Percentiles rank a stretch among this genome's conserved stretches.
Evolutionary conservation across 2,797 vertebrate species (phyloP).

Genomic region (Rhyacichthys aspro): DNA sequence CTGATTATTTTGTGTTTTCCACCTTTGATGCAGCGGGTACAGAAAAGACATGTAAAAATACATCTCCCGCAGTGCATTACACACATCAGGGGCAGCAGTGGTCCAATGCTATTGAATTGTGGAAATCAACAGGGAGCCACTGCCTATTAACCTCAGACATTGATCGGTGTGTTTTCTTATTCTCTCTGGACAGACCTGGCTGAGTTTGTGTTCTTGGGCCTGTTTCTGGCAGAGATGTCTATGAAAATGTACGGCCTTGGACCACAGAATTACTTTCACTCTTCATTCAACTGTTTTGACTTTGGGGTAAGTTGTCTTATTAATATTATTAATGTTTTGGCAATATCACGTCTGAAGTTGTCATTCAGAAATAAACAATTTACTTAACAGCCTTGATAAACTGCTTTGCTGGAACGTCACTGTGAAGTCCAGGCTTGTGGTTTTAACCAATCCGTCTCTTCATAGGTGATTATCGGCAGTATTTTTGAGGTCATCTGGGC

Average conservation of each 20-base stretch:
- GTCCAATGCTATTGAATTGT: constrained; percentile 11
- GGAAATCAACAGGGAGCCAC: constrained; percentile 15
- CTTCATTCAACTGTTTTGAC: constrained; percentile 98
- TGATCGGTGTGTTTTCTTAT: constrained; percentile 35
- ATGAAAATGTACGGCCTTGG: constrained; percentile 97
- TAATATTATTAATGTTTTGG: background rate
- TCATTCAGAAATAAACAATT: background rate
- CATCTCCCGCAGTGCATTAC: constrained; percentile 1
- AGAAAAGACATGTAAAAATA: constrained; percentile 21
- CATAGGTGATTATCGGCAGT: constrained; percentile 95
- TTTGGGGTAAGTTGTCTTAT: constrained; percentile 87
- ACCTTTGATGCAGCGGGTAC: background rate
- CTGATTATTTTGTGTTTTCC: background rate
- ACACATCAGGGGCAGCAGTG: constrained; percentile 10
- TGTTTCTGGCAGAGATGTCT: constrained; percentile 96
- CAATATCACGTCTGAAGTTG: background rate
- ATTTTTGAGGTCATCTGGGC: constrained; percentile 98
- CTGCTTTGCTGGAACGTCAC: too few species aligned
- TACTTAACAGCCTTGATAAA: background rate
- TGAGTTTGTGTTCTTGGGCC: constrained; percentile 96
- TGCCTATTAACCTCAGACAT: constrained; percentile 15
- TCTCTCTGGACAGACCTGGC: constrained; percentile 85
- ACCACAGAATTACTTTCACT: constrained; percentile 95
- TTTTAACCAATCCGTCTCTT: constrained; percentile 19
- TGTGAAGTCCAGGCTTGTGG: too few species aligned